Evolutionary conservation across 2,113 vertebrate species (phyloP).

Genomic region (Callospermophilus lateralis): DNA sequence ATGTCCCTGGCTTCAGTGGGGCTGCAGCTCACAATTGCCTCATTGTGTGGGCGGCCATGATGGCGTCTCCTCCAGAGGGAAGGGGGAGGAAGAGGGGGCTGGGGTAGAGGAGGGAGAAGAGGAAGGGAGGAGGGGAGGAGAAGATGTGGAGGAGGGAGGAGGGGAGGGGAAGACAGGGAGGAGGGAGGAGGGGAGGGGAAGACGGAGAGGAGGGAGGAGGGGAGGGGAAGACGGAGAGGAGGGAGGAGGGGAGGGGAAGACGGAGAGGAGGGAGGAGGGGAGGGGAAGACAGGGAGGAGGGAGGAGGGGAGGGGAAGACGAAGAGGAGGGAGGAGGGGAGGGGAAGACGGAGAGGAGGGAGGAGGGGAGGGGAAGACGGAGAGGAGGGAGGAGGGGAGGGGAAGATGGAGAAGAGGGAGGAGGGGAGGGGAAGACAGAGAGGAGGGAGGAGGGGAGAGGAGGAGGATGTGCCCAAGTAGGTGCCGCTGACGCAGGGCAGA

Average conservation of each 20-base stretch:
- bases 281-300: fast-evolving
- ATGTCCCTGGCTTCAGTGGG: constrained; percentile 5
- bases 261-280: fast-evolving
- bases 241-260: fast-evolving
- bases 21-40: constrained; percentile 36
- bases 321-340: fast-evolving
- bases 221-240: fast-evolving
- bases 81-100: not conserved
- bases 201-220: fast-evolving
- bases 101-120: fast-evolving
- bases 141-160: fast-evolving
- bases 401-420: fast-evolving
- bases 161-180: fast-evolving
- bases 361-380: fast-evolving
- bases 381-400: fast-evolving
- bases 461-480: not conserved
- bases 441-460: fast-evolving
- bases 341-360: too few species aligned
- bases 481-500: not conserved
- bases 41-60: constrained; percentile 60
- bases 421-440: fast-evolving
- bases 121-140: fast-evolving
- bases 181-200: fast-evolving
- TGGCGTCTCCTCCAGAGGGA: not conserved
- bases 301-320: fast-evolving